Evolutionary conservation across 2,113 vertebrate genomes (phyloP).

Genomic region (Bufo gargarizans): DNA sequence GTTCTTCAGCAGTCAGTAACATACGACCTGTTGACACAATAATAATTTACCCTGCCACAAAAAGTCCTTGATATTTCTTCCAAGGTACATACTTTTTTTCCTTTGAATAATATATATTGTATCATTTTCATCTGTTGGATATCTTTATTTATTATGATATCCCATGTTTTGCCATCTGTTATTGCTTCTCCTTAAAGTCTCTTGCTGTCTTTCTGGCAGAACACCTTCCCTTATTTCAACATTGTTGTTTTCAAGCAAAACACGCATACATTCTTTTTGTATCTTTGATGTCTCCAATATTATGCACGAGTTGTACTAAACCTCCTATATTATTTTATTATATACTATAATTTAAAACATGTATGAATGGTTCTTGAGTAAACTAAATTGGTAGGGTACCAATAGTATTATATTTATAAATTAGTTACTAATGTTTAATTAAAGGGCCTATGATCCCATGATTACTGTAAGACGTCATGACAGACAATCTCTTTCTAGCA

Average conservation of each 20-base stretch:
- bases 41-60: background rate
- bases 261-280: conserved; percentile 39
- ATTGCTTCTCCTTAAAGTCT: conserved; percentile 1
- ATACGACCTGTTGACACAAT: conserved; percentile 7
- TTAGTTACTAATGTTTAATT: too few species aligned
- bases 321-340: background rate
- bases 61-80: background rate
- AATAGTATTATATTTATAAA: background rate
- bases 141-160: conserved; percentile 53
- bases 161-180: conserved; percentile 54
- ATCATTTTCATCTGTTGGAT: conserved; percentile 47
- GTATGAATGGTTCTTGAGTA: background rate
- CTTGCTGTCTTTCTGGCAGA: conserved; percentile 51
- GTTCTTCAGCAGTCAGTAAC: background rate
- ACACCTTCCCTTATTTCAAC: conserved; percentile 46
- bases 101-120: conserved; percentile 44
- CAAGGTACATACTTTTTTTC: conserved; percentile 21
- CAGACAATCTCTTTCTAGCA: too few species aligned
- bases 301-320: background rate
- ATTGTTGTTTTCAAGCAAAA: conserved; percentile 48
- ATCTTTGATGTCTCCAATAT: conserved; percentile 28
- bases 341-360: background rate
- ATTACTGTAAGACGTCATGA: too few species aligned
- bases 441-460: too few species aligned
- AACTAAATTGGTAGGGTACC: background rate